phyloP scores from a whole-genome alignment of 2,113 vertebrate genomes.

The Xiphophorus couchianus region DNA sequence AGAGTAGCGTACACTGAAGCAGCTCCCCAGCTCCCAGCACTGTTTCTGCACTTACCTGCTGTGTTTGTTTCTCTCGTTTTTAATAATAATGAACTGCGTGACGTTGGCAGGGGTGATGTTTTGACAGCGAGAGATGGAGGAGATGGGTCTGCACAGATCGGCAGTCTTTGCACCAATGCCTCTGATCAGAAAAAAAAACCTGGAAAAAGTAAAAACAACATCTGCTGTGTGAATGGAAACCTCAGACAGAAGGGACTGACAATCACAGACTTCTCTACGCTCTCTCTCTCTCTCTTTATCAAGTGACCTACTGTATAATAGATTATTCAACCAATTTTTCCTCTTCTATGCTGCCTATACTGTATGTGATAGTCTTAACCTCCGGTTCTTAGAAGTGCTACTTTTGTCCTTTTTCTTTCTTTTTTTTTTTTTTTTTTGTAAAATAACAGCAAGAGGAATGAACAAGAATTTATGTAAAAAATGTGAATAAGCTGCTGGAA shows the following conservation, averaged over 20 bases:
- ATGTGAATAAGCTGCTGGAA: constrained; percentile 75
- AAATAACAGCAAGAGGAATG: constrained; percentile 64
- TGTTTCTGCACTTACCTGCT: constrained; percentile 39
- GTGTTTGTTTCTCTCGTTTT: constrained; percentile 26
- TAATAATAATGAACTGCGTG: constrained; percentile 36
- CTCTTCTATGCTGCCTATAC: constrained; percentile 77
- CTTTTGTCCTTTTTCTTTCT: constrained; percentile 43
- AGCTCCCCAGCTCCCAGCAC: constrained; percentile 47
- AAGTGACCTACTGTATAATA: constrained; percentile 79
- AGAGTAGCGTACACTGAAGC: constrained; percentile 17
- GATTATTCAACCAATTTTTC: constrained; percentile 65
- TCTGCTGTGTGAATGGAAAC: constrained; percentile 56
- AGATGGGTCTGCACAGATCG: constrained; percentile 36
- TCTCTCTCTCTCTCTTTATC: constrained; percentile 69
- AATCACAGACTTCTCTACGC: constrained; percentile 76
- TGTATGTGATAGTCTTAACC: constrained; percentile 74
- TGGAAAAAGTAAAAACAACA: constrained; percentile 31
- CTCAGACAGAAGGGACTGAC: constrained; percentile 70
- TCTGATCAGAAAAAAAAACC: constrained; percentile 31
- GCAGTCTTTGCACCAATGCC: constrained; percentile 18
- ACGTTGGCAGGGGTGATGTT: constrained; percentile 28
- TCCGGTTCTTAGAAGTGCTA: constrained; percentile 74
- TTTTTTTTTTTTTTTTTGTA: constrained; percentile 24
- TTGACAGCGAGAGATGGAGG: constrained; percentile 27
- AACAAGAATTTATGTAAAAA: constrained; percentile 72